phyloP scores from a whole-genome alignment of 2,888 invertebrate genomes.

The Kryphioiulus occultus region DNA sequence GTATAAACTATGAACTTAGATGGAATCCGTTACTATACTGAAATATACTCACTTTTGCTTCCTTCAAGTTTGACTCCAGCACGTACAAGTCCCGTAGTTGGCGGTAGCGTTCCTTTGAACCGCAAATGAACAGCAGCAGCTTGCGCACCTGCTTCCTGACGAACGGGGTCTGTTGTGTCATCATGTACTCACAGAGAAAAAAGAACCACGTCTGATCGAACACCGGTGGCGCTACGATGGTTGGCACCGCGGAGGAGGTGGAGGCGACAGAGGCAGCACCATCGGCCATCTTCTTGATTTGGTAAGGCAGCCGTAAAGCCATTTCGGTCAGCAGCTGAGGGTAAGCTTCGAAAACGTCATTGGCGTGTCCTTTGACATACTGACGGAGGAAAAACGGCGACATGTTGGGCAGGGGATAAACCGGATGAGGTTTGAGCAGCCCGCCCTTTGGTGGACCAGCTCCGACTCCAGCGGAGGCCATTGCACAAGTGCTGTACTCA shows the following conservation, averaged over 20 bases:
- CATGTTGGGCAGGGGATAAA: slow-evolving; percentile 86
- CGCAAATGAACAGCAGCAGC: slow-evolving; percentile 88
- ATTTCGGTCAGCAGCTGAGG: slow-evolving; percentile 95
- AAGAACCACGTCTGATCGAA: slow-evolving; percentile 65
- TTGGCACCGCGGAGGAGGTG: slow-evolving; percentile 47
- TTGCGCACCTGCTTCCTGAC: slow-evolving; percentile 86
- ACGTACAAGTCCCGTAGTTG: slow-evolving; percentile 93
- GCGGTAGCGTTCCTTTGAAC: slow-evolving; percentile 94
- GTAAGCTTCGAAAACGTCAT: slow-evolving; percentile 93
- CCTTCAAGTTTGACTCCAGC: slow-evolving; percentile 80
- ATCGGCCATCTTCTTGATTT: slow-evolving; percentile 74
- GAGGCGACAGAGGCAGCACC: slow-evolving; percentile 37
- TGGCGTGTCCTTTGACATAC: slow-evolving; percentile 88
- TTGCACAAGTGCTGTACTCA: slow-evolving; percentile 56
- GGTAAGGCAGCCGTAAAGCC: slow-evolving; percentile 90
- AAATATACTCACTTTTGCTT: slow-evolving; percentile 51
- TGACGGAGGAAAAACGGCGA: slow-evolving; percentile 84
- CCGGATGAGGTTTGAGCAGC: slow-evolving; percentile 81
- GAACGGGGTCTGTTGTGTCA: slow-evolving; percentile 78
- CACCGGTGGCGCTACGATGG: slow-evolving; percentile 40
- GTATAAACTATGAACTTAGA: too few species aligned
- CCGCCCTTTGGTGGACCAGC: slow-evolving; percentile 51
- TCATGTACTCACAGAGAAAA: slow-evolving; percentile 80
- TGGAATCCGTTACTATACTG: not conserved
- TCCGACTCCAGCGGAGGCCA: slow-evolving; percentile 49